Base-by-base conservation (phyloP, 2,888 invertebrate species). In the Priocnemis perturbator region DNA sequence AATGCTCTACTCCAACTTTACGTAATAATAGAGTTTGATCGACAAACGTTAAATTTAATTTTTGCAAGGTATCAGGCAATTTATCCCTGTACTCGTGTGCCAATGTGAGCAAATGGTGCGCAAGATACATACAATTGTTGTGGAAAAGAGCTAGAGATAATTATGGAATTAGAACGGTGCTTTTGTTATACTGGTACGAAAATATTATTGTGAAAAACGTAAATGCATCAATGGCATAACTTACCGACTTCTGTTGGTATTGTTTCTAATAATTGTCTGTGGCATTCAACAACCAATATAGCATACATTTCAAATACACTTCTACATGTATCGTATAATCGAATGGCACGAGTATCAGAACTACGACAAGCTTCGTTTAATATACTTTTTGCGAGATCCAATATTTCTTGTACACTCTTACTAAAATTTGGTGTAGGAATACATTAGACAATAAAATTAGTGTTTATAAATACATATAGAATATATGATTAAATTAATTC, bases 61-160 rank as follows among this genome's bases (percentile, higher is more conserved):
- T 89, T 67, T 91, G 87, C 50, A 92, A 86, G 0, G 91, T 88
- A 0, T 90, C 89, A 2, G 93, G 92, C 83, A 95, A 90, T 63
- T 92, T 91, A 2, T 90, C 90, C 52, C 92, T 90, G 91, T 95
- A 96, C 84, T 92, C 92, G 81, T 92, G 91, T 0, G 93, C 93
- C 81, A 95, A 90, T 0, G 92, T 92, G 64, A 92, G 91, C 64
- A 95, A 90, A 81, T 93, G 92, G 89, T 97, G 95, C 0, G 95
- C 93, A 14, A 98, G 90, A 85, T 94, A 98, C 93, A 95, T 93
- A 87, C 97, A 97, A 89, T 98, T 98, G 90, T 98, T 98, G 90
- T 97, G 94, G 85, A 95, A 95, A 26, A 97, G 86, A 5, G 95
- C 97, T 94, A 50, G 90, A 90, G 55, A 60, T 69, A 70, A 37